Base-by-base conservation (phyloP, 2,113 vertebrate species). In the Silurus glanis region DNA sequence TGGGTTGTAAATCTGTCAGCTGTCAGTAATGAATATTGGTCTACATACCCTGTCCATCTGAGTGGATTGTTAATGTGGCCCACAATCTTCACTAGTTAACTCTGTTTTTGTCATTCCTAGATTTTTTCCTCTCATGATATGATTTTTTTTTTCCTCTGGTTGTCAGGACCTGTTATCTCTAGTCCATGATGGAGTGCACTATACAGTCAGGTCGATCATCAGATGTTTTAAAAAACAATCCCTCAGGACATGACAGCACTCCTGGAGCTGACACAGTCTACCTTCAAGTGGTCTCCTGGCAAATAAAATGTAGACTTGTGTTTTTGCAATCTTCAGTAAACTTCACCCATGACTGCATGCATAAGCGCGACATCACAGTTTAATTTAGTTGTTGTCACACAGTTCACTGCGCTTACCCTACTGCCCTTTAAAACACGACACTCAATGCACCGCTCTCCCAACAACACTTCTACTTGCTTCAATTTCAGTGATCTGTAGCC, bases 201-300 rank as follows among this genome's bases (percentile, higher is more conserved):
- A 67, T 67, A 85, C n/a, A 16, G 66, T 61, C 28, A 76, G 72
- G 9, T 67, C n/a, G 49, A 67, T 28, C 21, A 67, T 83, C 55
- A 61, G 82, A 49, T 83, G 81, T 45, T 80, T 85, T 88, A 51
- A 21, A 69, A 88, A 53, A 58, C 74, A 83, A 75, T 66, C 49
- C 82, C 82, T 72, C 49, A 81, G 64, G 85, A 71, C 56, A 55
- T n/a, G 23, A n/a, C 51, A 53, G 25, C 1, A 4, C 58, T 79
- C 56, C 51, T 75, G 67, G 58, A 67, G 49, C 47, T 83, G 76
- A 49, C n/a, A 16, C 51, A 21, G 25, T 67, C 69, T 76, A 14
- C 55, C n/a, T 51, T 61, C 64, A 74, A 74, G 67, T 84, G 76
- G 86, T 86, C 81, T 51, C 10, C 19, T 45, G 61, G 74, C 51